phyloP scores from a whole-genome alignment of 2,797 vertebrate genomes.

The Gallinago nigripennis region DNA sequence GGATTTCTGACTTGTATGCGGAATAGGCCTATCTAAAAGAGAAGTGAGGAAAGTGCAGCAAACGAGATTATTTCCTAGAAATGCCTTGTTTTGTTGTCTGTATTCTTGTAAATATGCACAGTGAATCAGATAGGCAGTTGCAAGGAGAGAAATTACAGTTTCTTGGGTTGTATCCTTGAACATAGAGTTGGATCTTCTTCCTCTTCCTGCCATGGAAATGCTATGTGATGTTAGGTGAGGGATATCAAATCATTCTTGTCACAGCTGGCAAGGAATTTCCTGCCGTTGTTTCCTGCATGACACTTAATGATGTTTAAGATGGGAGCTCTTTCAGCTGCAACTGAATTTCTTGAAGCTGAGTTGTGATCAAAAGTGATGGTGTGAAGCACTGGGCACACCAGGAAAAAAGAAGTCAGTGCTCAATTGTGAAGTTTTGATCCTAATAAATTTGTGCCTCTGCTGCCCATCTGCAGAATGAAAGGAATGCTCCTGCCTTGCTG shows the following conservation, averaged over 20 bases:
- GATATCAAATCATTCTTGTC: neutral
- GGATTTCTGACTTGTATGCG: neutral
- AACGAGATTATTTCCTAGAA: neutral
- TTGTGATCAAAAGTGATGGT: neutral
- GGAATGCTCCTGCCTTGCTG: neutral
- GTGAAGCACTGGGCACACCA: neutral
- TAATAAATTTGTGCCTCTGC: neutral
- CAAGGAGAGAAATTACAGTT: neutral
- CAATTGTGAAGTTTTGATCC: neutral
- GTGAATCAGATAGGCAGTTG: neutral
- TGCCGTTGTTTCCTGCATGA: neutral
- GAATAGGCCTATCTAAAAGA: neutral
- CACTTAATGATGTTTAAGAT: neutral
- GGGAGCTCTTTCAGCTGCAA: neutral
- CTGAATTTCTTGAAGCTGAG: neutral
- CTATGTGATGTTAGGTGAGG: neutral
- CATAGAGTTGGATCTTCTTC: neutral
- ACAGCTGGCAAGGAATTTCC: neutral
- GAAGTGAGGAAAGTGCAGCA: neutral
- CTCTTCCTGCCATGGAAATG: neutral
- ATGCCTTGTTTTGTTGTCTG: neutral
- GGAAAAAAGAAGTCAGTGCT: neutral
- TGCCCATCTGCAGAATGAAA: neutral
- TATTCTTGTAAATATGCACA: neutral
- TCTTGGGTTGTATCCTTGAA: neutral